Conservation (phyloP, 2,113 vertebrate species). For the Calidris pugnax region DNA sequence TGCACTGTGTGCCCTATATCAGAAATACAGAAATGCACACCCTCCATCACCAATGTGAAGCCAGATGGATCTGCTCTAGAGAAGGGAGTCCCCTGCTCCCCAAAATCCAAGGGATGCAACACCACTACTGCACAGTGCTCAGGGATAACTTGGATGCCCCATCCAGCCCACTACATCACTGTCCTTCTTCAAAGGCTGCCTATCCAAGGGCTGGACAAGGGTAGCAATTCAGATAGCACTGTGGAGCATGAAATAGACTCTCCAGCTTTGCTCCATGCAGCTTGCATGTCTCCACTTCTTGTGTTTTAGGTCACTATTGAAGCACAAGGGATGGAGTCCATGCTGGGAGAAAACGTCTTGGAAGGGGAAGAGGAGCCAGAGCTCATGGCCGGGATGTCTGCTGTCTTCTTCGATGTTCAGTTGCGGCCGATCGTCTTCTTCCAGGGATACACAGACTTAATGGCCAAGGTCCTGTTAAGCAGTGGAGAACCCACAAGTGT, state of each 20-base stretch:
- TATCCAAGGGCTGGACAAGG: not conserved
- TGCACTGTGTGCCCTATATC: accelerated
- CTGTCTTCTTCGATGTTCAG: conserved; percentile 65
- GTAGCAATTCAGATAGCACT: accelerated
- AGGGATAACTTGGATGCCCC: not conserved
- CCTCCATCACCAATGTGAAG: accelerated
- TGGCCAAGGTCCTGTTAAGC: conserved; percentile 68
- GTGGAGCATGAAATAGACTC: accelerated
- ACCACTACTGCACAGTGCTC: not conserved
- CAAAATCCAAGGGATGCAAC: accelerated
- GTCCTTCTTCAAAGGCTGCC: not conserved
- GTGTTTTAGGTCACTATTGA: conserved; percentile 65
- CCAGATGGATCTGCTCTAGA: not conserved
- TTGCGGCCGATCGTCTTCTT: conserved; percentile 56
- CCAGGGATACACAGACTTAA: conserved; percentile 69
- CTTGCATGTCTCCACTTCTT: not conserved
- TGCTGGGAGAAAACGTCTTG: not conserved
- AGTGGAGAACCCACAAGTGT: conserved; percentile 49
- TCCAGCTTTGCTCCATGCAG: not conserved
- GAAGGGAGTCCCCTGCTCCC: not conserved
- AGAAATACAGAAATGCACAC: not conserved
- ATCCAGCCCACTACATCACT: not conserved
- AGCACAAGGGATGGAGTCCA: conserved; percentile 59
- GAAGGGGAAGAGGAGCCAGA: conserved; percentile 51
- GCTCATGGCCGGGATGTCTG: conserved; percentile 62